Base-by-base conservation (phyloP, 2,113 vertebrate species). In the Rhinolophus sinicus region DNA sequence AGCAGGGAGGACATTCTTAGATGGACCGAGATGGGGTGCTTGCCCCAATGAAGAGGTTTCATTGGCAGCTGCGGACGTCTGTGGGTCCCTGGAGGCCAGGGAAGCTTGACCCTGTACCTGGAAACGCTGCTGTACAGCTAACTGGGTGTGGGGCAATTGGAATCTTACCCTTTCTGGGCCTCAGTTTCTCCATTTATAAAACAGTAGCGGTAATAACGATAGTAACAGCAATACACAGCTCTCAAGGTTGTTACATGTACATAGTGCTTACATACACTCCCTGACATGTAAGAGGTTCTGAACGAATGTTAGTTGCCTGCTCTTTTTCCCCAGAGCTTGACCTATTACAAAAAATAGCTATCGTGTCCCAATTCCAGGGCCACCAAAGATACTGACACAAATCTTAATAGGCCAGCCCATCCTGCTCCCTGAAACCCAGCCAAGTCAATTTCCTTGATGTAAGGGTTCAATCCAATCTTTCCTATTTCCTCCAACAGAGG, bases 371-470 rank as follows among this genome's bases (percentile, higher is more conserved):
- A 89, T 58, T 95, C 40, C 26, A 35, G 76, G 77, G 81, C 0
- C 52, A 84, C 60, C 50, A 12, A 28, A 64, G 3, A 24, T 64
- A 88, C 30, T 94, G 67, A 82, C 92, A 35, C 24, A 26, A 40
- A 96, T 97, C 81, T 93, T 83, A 87, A n/a, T 88, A 44, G 52
- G 87, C 15, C 92, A 94, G 12, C 16, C 86, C 78, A 80, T 62
- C 28, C 0, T 52, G n/a, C 58, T 97, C 86, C 15, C 72, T 84
- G 73, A 88, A 88, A 95, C 40, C 12, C 67, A 35, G 75, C 38
- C 92, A 97, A 95, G 19, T 85, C 0, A 75, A 84, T 96, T 82
- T 97, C 91, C 89, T 86, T 96, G 78, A 95, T 80, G 92, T 60
- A 78, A 86, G 92, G 94, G 19, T 30, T 69, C 64, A n/a, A 73